Conservation (phyloP, 1,140 invertebrate genomes). For the Megalopta genalis region DNA sequence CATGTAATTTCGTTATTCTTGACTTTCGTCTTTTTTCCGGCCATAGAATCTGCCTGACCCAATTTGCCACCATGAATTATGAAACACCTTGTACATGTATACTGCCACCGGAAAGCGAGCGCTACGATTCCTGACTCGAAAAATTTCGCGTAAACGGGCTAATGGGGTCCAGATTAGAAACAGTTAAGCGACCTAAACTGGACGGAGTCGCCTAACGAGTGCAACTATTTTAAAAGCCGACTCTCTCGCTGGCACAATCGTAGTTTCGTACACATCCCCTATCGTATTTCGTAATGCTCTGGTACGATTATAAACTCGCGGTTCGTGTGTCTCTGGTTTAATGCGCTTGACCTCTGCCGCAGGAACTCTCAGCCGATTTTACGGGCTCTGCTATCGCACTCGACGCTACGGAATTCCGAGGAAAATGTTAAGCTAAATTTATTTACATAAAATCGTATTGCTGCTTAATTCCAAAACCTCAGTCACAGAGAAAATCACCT, state of each 20-base stretch:
- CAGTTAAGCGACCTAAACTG: not conserved
- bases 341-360: constrained; percentile 9
- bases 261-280: constrained; percentile 45
- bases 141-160: not conserved
- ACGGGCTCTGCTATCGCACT: not conserved
- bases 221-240: not conserved
- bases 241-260: not conserved
- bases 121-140: not conserved
- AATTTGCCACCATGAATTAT: no score
- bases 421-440: no score
- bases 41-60: no score
- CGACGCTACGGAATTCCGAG: not conserved
- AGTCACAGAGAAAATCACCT: no score
- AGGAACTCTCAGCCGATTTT: not conserved
- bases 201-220: not conserved
- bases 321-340: constrained; percentile 53
- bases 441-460: no score
- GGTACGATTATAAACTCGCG: constrained; percentile 35
- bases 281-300: constrained; percentile 59
- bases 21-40: no score
- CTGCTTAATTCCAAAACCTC: no score
- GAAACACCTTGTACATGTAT: no score
- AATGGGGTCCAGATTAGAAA: not conserved
- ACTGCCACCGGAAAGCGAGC: not conserved
- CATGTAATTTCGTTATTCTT: no score